These are phyloP conservation scores for Nymphalis urticae DNA, from an alignment of 2,888 invertebrate species.

Conservation along the genomic window DNA sequence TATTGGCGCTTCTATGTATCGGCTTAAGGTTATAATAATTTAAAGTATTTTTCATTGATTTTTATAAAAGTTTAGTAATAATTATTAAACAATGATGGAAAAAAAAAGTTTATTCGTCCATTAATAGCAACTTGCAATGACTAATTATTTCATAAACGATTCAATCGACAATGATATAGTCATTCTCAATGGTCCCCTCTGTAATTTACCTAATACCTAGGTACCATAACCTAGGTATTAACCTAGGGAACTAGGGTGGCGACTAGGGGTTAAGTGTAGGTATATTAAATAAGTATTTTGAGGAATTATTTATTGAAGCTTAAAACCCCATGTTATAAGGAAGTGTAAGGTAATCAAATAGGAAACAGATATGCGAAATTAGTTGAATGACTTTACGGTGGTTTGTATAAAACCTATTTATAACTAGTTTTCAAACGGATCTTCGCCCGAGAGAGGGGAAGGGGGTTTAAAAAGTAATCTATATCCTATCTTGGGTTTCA, in stretches of 20 bases:
- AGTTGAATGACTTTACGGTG: too few species aligned
- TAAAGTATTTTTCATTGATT: neutral
- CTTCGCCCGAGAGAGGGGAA: too few species aligned
- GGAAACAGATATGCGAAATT: too few species aligned
- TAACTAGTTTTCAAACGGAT: too few species aligned
- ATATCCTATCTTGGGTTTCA: too few species aligned
- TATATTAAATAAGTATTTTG: neutral
- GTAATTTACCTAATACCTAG: constrained; percentile 7
- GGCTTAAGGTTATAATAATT: neutral
- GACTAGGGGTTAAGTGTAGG: constrained; percentile 7
- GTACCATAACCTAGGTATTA: constrained; percentile 1
- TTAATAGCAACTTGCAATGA: neutral
- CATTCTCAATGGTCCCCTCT: neutral
- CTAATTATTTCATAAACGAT: constrained; percentile 3
- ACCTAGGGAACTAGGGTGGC: constrained; percentile 2
- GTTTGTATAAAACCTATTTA: too few species aligned
- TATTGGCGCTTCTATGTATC: too few species aligned
- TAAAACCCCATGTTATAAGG: neutral
- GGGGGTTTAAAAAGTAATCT: too few species aligned
- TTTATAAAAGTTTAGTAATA: neutral
- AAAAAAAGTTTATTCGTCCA: too few species aligned
- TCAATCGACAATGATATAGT: constrained; percentile 2
- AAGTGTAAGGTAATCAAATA: neutral
- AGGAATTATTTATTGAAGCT: neutral
- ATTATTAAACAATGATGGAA: neutral